Percentiles rank a stretch among this genome's conserved stretches.
phyloP scores from a whole-genome alignment of 2,113 vertebrate species.

The Polypterus senegalus region DNA sequence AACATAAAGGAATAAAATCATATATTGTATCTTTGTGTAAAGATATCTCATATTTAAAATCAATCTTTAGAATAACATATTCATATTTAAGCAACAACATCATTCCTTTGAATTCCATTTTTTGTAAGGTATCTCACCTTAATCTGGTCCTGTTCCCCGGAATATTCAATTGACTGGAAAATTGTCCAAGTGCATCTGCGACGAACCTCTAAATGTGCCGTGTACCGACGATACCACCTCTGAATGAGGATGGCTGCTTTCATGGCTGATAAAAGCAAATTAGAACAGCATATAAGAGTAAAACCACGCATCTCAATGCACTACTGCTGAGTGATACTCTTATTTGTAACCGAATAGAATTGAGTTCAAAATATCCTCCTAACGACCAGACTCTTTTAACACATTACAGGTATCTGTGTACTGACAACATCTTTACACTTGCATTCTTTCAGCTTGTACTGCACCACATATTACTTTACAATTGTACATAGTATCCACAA shows the following conservation, averaged over 20 bases:
- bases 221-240: conserved; percentile 73
- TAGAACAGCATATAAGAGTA: background rate
- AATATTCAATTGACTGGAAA: conserved; percentile 84
- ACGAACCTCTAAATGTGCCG: conserved; percentile 75
- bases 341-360: background rate
- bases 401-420: background rate
- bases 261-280: conserved; percentile 49
- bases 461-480: background rate
- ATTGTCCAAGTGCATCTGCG: conserved; percentile 84
- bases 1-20: no score
- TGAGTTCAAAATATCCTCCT: background rate
- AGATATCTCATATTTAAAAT: no score
- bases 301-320: background rate
- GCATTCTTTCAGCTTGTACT: background rate
- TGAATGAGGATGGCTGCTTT: conserved; percentile 76
- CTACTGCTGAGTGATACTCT: background rate
- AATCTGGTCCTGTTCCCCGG: conserved; percentile 82
- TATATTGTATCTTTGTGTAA: no score
- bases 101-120: background rate
- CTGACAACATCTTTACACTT: background rate
- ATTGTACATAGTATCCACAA: background rate
- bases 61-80: no score
- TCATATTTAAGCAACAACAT: no score
- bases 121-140: conserved; percentile 46
- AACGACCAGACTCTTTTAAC: background rate